Conservation (phyloP, 1,140 invertebrate genomes). For the Diabrotica virgifera region DNA sequence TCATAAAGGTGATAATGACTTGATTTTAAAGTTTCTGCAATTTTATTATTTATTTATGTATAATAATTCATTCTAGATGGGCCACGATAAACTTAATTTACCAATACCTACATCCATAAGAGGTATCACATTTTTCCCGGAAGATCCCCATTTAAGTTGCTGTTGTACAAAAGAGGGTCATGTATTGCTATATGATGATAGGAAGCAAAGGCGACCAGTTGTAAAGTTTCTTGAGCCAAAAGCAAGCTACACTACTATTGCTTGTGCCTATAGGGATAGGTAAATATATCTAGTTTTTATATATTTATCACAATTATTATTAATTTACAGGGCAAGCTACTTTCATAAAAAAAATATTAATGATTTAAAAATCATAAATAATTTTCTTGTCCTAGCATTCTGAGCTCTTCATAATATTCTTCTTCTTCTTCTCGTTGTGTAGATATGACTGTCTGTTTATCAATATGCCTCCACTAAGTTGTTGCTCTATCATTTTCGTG, state of each 20-base stretch:
- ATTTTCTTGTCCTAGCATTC: no score
- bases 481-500: no score
- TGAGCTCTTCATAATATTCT: no score
- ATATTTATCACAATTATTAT: no score
- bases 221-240: conserved; percentile 47
- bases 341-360: no score
- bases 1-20: no score
- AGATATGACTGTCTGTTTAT: no score
- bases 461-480: no score
- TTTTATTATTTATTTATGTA: background rate
- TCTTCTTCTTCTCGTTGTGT: no score
- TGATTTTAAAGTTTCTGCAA: no score
- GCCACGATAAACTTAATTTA: conserved; percentile 45
- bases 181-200: conserved; percentile 53
- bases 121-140: conserved; percentile 38
- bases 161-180: conserved; percentile 46
- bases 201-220: conserved; percentile 53
- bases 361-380: no score
- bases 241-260: conserved; percentile 45
- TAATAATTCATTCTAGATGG: conserved; percentile 32
- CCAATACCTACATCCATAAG: conserved; percentile 43
- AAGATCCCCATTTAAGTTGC: conserved; percentile 32
- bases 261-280: conserved; percentile 46
- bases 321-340: no score
- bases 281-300: conserved; percentile 27